Evolutionary conservation across 2,888 invertebrate species (phyloP).

Genomic region (Caenorhabditis sp.): DNA sequence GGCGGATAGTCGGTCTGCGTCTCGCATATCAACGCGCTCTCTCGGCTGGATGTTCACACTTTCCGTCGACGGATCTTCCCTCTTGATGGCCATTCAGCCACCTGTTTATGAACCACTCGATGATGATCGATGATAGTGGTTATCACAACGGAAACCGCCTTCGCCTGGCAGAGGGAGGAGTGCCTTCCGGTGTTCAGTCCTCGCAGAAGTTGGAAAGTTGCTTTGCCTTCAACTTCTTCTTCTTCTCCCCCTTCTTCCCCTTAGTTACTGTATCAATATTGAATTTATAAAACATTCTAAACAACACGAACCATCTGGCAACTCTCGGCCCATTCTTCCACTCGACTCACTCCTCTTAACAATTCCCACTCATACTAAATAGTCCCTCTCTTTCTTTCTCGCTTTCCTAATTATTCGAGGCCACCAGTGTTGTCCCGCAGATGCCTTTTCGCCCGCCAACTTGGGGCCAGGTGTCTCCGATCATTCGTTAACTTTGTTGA

Average conservation of each 20-base stretch:
- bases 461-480: conserved; percentile 38
- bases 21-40: conserved; percentile 6
- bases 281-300: too few relatives aligned
- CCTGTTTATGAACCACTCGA: conserved; percentile 53
- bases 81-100: conserved; percentile 24
- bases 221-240: too few relatives aligned
- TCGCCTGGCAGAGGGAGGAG: conserved; percentile 4
- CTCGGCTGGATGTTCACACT: conserved; percentile 28
- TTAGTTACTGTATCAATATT: too few relatives aligned
- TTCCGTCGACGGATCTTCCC: neutral
- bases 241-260: neutral
- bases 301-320: conserved; percentile 18
- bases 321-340: conserved; percentile 20
- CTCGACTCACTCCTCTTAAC: conserved; percentile 40
- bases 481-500: conserved; percentile 31
- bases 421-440: conserved; percentile 35
- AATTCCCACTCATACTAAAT: conserved; percentile 23
- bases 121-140: conserved; percentile 51
- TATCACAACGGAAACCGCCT: conserved; percentile 33
- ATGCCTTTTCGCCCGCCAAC: conserved; percentile 16
- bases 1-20: conserved; percentile 28
- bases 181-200: conserved; percentile 38
- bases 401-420: conserved; percentile 45
- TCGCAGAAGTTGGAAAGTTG: conserved; percentile 2
- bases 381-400: conserved; percentile 14